phyloP scores from a whole-genome alignment of 2,113 vertebrate species.

The Leucosticte australis region DNA sequence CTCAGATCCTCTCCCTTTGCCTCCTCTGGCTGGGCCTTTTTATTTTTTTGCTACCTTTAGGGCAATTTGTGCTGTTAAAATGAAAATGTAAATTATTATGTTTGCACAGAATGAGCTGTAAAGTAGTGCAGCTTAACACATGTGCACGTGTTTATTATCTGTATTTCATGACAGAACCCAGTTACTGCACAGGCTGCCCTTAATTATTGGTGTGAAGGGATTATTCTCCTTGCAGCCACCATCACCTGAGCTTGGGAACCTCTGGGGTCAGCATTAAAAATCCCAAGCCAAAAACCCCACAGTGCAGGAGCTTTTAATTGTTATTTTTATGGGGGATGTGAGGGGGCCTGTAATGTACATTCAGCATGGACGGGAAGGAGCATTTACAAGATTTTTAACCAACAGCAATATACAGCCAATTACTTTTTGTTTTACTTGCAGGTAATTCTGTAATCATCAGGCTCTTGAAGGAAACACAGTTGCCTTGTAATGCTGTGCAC shows the following conservation, averaged over 20 bases:
- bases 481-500: background rate
- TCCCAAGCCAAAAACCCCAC: constrained; percentile 15
- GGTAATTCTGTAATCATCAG: constrained; percentile 34
- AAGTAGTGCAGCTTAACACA: constrained; percentile 81
- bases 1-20: constrained; percentile 70
- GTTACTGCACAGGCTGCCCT: constrained; percentile 70
- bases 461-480: constrained; percentile 22
- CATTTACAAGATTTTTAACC: constrained; percentile 59
- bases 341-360: constrained; percentile 20
- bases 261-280: constrained; percentile 65
- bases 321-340: constrained; percentile 36
- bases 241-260: constrained; percentile 67
- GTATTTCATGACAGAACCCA: constrained; percentile 76
- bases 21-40: constrained; percentile 60
- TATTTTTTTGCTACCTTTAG: constrained; percentile 71
- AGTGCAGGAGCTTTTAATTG: constrained; percentile 53
- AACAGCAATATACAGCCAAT: constrained; percentile 57
- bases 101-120: constrained; percentile 80
- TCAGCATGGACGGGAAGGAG: constrained; percentile 24
- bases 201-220: constrained; percentile 81
- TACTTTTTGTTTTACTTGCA: constrained; percentile 53
- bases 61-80: constrained; percentile 76
- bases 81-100: constrained; percentile 78
- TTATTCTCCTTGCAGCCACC: constrained; percentile 69
- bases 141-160: constrained; percentile 83